Conservation (phyloP, 2,888 invertebrate species). For the Helicoverpa assulta region DNA sequence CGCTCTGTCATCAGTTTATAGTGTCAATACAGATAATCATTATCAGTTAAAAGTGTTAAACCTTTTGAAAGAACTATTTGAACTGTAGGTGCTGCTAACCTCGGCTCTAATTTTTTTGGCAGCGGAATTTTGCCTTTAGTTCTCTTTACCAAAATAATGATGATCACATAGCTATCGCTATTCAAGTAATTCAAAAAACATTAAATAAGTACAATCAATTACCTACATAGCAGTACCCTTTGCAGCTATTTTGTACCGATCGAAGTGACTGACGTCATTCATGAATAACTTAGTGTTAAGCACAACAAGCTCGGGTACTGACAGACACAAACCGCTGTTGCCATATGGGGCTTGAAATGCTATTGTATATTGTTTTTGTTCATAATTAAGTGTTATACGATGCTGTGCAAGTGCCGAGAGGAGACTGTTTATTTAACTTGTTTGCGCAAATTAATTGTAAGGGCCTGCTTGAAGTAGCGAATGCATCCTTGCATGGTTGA, state of each 20-base stretch:
- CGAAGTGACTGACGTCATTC: slow-evolving; percentile 51
- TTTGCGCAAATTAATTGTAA: background rate
- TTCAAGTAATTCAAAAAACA: too few species aligned
- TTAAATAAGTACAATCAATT: too few species aligned
- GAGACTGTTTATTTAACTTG: slow-evolving; percentile 1
- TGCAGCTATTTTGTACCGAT: slow-evolving; percentile 19
- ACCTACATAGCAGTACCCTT: background rate
- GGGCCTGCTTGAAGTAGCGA: too few species aligned
- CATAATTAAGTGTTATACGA: slow-evolving; percentile 35
- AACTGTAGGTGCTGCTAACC: too few species aligned
- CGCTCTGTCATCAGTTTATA: slow-evolving; percentile 5
- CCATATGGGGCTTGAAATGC: slow-evolving; percentile 50
- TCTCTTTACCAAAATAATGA: too few species aligned
- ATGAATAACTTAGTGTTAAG: slow-evolving; percentile 46
- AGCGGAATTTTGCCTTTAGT: too few species aligned
- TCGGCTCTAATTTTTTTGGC: too few species aligned
- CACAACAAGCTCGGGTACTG: slow-evolving; percentile 18
- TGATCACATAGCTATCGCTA: too few species aligned
- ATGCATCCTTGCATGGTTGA: background rate
- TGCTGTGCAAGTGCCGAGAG: slow-evolving; percentile 11
- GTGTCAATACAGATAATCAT: background rate
- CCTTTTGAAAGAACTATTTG: too few species aligned
- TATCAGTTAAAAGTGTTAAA: too few species aligned
- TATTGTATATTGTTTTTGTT: slow-evolving; percentile 34
- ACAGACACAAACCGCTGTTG: slow-evolving; percentile 41